A percentile compares a stretch with the other conserved stretches of the same genome.
phyloP scores from a whole-genome alignment of 2,888 invertebrate species.

The Hirtodrosophila histrioides region DNA sequence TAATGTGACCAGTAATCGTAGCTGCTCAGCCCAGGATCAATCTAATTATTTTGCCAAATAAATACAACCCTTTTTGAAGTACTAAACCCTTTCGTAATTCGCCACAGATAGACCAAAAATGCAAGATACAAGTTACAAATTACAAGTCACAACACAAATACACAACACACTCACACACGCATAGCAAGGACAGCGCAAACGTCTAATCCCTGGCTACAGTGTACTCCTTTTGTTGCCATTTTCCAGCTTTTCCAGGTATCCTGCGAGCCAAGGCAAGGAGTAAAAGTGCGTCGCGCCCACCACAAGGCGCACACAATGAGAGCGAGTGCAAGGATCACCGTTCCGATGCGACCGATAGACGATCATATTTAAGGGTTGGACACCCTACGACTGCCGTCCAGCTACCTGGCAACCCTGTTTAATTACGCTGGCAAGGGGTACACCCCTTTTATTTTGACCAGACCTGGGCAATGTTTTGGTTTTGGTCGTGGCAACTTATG shows the following conservation, averaged over 20 bases:
- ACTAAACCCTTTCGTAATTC: constrained; percentile 59
- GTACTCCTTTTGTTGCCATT: constrained; percentile 46
- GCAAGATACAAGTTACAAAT: constrained; percentile 4
- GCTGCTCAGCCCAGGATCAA: constrained; percentile 76
- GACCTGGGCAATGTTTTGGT: constrained; percentile 67
- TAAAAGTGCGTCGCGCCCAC: constrained; percentile 78
- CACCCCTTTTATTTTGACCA: constrained; percentile 73
- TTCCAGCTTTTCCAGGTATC: constrained; percentile 71
- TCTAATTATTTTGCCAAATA: constrained; percentile 83
- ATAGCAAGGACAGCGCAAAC: neutral
- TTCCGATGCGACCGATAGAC: neutral
- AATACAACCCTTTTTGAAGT: constrained; percentile 62
- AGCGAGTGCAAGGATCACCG: constrained; percentile 27
- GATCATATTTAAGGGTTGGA: constrained; percentile 62
- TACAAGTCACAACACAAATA: constrained; percentile 2
- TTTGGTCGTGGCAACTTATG: constrained; percentile 57
- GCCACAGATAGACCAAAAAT: constrained; percentile 43
- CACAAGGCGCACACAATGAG: constrained; percentile 68
- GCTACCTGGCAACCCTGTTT: constrained; percentile 62
- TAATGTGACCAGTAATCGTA: constrained; percentile 74
- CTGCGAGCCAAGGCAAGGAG: constrained; percentile 47
- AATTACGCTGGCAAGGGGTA: constrained; percentile 81
- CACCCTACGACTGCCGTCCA: neutral
- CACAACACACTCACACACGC: constrained; percentile 6
- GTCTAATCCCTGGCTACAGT: constrained; percentile 50